phyloP scores from a whole-genome alignment of 2,113 vertebrate genomes.

The Peromyscus californicus region DNA sequence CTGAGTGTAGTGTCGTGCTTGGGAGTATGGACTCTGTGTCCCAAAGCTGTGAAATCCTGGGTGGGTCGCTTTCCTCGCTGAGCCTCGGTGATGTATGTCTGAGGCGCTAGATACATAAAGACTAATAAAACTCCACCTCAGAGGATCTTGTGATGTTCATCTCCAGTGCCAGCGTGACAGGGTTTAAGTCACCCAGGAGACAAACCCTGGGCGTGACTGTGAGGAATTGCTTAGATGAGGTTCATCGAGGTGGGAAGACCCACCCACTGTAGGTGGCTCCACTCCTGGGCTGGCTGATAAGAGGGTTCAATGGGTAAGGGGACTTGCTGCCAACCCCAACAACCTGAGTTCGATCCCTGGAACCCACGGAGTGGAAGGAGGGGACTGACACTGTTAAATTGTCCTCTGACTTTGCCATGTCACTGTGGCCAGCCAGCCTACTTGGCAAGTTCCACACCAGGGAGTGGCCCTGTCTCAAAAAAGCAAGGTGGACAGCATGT shows the following conservation, averaged over 20 bases:
- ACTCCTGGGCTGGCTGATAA: neutral
- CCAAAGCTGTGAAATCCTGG: neutral
- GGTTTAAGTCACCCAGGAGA: neutral
- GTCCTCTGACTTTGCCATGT: neutral
- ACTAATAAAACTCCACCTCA: neutral
- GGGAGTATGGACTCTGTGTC: neutral
- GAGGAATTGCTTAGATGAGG: no score
- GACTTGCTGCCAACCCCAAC: neutral
- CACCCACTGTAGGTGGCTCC: neutral
- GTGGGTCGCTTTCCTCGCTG: no score
- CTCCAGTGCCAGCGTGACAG: neutral
- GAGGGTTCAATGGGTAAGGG: neutral
- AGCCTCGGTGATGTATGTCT: neutral
- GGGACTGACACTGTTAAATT: neutral
- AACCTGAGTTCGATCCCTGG: neutral
- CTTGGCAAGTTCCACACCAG: neutral
- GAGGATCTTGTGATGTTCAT: neutral
- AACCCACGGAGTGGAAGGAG: neutral
- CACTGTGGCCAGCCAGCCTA: neutral
- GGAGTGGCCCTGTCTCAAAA: neutral
- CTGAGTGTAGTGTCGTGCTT: no score
- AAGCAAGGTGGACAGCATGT: neutral
- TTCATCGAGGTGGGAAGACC: neutral
- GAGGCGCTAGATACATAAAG: neutral
- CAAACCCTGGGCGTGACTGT: neutral